A percentile compares a stretch with the other conserved stretches of the same genome.
Conservation (phyloP, 2,888 invertebrate genomes). For the Catocala fraxini region DNA sequence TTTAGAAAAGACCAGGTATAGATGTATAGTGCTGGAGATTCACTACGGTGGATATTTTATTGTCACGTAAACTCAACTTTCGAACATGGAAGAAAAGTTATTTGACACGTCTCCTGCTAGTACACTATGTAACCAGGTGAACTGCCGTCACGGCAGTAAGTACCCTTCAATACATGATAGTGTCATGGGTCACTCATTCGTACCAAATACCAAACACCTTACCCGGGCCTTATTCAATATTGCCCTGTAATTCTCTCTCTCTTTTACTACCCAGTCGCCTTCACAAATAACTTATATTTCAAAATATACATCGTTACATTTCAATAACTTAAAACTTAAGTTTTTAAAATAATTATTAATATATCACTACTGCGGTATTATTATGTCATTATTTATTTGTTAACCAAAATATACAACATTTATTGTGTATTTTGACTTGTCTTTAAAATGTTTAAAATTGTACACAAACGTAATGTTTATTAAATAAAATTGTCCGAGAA, state of each 20-base stretch:
- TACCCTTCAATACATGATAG: too few relatives aligned
- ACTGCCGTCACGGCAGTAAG: too few relatives aligned
- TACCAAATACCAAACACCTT: background rate
- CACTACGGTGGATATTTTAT: too few relatives aligned
- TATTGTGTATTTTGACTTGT: background rate
- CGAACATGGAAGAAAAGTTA: too few relatives aligned
- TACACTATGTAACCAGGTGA: too few relatives aligned
- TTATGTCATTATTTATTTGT: background rate
- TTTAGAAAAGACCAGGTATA: too few relatives aligned
- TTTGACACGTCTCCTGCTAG: too few relatives aligned
- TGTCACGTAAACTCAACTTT: too few relatives aligned
- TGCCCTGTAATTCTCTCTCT: slow-evolving; percentile 13
- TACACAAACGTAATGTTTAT: background rate
- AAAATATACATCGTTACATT: background rate
- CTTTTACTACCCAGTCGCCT: slow-evolving; percentile 3
- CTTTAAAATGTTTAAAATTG: too few relatives aligned
- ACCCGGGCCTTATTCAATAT: background rate
- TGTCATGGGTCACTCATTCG: background rate
- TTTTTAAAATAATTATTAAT: background rate
- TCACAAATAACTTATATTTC: slow-evolving; percentile 1
- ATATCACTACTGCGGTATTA: slow-evolving; percentile 2
- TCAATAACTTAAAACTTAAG: slow-evolving; percentile 5
- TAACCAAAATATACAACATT: background rate
- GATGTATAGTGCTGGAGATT: too few relatives aligned
- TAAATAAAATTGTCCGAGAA: background rate